Evolutionary conservation across 1,140 invertebrate genomes (phyloP).

Genomic region (Lepidurus couesii): DNA sequence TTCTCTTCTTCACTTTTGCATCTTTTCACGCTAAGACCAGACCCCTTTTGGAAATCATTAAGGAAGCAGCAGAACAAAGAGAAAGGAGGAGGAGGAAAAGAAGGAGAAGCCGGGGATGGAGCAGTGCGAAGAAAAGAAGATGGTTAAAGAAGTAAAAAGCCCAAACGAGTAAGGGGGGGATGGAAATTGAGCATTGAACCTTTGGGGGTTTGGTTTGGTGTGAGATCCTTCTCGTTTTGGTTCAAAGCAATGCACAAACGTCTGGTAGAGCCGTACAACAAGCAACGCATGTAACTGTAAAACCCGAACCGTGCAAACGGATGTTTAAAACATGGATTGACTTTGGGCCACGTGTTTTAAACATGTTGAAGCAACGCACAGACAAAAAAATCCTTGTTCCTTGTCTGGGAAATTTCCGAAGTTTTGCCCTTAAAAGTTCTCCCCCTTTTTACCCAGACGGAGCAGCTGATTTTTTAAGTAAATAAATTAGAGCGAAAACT

Average conservation of each 20-base stretch:
- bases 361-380: not conserved
- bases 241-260: not conserved
- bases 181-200: constrained; percentile 8
- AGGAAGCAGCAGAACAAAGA: not conserved
- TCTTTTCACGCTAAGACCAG: not conserved
- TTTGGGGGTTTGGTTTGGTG: not conserved
- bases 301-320: not conserved
- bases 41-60: not conserved
- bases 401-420: no score
- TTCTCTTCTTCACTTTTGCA: not conserved
- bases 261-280: constrained; percentile 6
- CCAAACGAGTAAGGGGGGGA: not conserved
- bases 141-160: no score
- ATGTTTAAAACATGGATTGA: not conserved
- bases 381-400: not conserved
- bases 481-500: no score
- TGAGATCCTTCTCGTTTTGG: constrained; percentile 11
- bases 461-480: no score
- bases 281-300: not conserved
- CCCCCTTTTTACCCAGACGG: no score
- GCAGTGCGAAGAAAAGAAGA: no score
- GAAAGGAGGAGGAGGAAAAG: not conserved
- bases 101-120: not conserved
- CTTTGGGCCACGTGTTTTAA: constrained; percentile 20
- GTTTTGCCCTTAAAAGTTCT: no score